Evolutionary conservation across 2,888 invertebrate genomes (phyloP), one percentile per base, ranked within the genome.

Genomic region (Neoscelio sp.): DNA sequence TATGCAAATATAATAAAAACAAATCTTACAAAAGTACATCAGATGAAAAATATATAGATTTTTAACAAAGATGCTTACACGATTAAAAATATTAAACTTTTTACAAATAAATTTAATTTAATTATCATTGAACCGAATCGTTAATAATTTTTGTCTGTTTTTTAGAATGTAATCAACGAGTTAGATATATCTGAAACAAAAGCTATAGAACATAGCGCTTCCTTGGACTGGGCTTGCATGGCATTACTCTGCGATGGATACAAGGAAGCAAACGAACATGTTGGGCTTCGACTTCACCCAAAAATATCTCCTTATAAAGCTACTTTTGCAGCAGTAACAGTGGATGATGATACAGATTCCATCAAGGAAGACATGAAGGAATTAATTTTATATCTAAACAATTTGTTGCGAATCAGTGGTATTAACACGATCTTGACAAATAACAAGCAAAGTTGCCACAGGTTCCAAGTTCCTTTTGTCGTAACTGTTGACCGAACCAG

Each of bases 221-320:
- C 88, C 1, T 70, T 90, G 60, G 90, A 90, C 60, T 89, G 90
- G 89, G 89, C 86, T 26, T 87, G 85, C 70, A 70, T 90, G 46
- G 84, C 86, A n/a, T 70, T 90, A 54, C 81, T 90, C 15, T 89
- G 87, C 50, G 89, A 90, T 75, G 85, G 86, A 8, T 85, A 82
- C 48, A 83, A 83, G 26, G 82, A 85, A 64, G 38, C 52, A n/a
- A 20, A 73, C 2, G 85, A 86, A 28, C 80, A 84, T 1, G 86
- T 92, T 78, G 92, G 91, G 68, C 87, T 90, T 79, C 91, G 92
- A 75, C 91, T 95, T 38, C 95, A 96, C 85, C 92, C 94, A 70
- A 94, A 93, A 90, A 91, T 96, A 71, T 93, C 95, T 8, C 96
- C 96, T 0, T 96, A 94, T 86, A 96, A 96, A 92, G 93, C 95